These are phyloP conservation scores for Pristionchus japonicus DNA, from an alignment of 2,888 invertebrate genomes.

Conservation along the genomic window DNA sequence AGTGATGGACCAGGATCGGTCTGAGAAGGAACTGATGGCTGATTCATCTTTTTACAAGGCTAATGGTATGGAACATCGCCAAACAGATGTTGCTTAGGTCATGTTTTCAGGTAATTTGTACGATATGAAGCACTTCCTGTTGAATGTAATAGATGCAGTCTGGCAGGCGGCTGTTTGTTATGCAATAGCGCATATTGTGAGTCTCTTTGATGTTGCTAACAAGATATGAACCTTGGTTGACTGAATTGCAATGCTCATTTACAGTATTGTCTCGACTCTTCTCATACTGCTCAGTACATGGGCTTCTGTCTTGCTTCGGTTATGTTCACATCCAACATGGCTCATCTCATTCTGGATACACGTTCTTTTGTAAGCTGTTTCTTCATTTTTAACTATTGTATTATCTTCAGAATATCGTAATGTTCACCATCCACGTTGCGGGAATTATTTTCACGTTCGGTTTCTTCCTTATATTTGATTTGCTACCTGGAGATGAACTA, in stretches of 20 bases:
- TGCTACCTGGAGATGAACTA: not conserved
- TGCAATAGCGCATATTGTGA: conserved; percentile 81
- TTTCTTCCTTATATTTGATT: not conserved
- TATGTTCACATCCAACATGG: conserved; percentile 89
- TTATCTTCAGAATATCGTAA: not conserved
- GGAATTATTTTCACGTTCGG: not conserved
- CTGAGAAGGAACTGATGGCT: conserved; percentile 84
- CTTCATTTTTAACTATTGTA: not conserved
- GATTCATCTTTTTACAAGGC: conserved; percentile 87
- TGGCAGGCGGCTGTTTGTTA: conserved; percentile 93
- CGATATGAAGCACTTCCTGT: conserved; percentile 83
- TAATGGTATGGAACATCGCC: conserved; percentile 76
- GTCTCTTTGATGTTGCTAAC: too few species aligned
- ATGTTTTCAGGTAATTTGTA: conserved; percentile 52
- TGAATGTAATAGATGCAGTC: conserved; percentile 78
- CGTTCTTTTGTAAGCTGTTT: not conserved
- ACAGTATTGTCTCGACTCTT: conserved; percentile 67
- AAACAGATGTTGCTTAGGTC: too few species aligned
- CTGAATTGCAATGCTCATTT: not conserved
- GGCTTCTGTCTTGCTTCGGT: conserved; percentile 89
- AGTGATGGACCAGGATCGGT: conserved; percentile 92
- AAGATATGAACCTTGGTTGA: too few species aligned
- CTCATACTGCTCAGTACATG: conserved; percentile 89
- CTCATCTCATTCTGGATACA: conserved; percentile 90
- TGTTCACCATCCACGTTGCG: not conserved